A percentile compares a stretch with the other conserved stretches of the same genome.
Evolutionary conservation across 1,140 invertebrate genomes (phyloP).

Genomic region (Bombus waltoni): DNA sequence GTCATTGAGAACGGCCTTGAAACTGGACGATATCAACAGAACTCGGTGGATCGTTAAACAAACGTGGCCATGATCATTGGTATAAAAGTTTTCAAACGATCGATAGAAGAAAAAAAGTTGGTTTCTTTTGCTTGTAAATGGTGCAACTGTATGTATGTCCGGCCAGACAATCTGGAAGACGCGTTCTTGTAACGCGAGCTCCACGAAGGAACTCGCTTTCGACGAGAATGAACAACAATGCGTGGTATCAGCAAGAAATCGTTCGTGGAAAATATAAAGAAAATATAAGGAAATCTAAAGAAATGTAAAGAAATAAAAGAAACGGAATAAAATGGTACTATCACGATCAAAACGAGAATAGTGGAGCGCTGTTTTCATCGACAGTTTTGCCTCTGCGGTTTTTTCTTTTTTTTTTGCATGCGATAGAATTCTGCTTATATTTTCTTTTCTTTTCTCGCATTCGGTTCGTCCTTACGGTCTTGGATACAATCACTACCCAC

Average conservation of each 20-base stretch:
- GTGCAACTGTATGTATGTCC: not conserved
- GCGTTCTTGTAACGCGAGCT: conserved; percentile 58
- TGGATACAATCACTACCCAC: conserved; percentile 56
- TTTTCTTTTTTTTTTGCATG: not conserved
- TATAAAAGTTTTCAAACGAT: not conserved
- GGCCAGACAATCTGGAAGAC: conserved; percentile 68
- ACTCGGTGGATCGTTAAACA: not conserved
- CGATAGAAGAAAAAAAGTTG: not conserved
- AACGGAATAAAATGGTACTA: not conserved
- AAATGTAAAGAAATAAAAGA: not conserved
- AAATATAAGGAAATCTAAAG: not conserved
- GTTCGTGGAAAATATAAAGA: not conserved
- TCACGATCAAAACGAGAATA: conserved; percentile 4
- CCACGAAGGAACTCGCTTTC: conserved; percentile 43
- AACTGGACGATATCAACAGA: not conserved
- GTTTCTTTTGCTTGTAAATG: not conserved
- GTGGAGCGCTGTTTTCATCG: not conserved
- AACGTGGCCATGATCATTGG: not conserved
- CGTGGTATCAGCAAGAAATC: conserved; percentile 32
- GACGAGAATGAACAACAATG: conserved; percentile 44
- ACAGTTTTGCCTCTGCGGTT: conserved; percentile 13
- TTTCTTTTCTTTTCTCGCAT: conserved; percentile 37
- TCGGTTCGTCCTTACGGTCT: conserved; percentile 57
- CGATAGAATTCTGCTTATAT: not conserved
- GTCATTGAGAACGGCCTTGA: conserved; percentile 23